These are phyloP conservation scores for Cryptophagus acutangulus DNA, from an alignment of 2,888 invertebrate genomes.

Conservation along the genomic window DNA sequence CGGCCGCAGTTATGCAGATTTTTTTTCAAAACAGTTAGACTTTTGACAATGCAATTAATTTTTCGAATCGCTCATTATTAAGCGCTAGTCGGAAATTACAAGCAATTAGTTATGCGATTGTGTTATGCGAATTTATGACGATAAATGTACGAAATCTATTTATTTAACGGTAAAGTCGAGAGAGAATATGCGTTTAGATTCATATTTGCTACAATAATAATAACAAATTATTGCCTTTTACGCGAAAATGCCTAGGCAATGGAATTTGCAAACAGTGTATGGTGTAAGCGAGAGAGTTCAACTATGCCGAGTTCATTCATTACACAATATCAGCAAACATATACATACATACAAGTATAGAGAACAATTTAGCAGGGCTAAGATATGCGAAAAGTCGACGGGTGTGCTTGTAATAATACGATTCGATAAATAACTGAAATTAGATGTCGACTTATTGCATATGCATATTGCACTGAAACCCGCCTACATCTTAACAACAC, in stretches of 20 bases:
- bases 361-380: conserved; percentile 18
- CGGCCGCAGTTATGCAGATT: conserved; percentile 4
- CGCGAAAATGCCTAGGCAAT: conserved; percentile 8
- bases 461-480: conserved; percentile 13
- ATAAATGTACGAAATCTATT: too few species aligned
- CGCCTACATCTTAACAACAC: conserved; percentile 2
- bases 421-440: conserved; percentile 22
- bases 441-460: conserved; percentile 21
- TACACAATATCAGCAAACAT: conserved; percentile 18
- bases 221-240: conserved; percentile 21
- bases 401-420: conserved; percentile 22
- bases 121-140: too few species aligned
- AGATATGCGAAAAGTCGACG: conserved; percentile 20
- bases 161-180: conserved; percentile 6
- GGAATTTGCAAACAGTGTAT: conserved; percentile 20
- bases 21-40: neutral
- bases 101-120: too few species aligned
- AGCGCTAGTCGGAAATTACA: too few species aligned
- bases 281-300: conserved; percentile 21
- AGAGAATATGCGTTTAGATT: conserved; percentile 4
- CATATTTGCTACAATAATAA: conserved; percentile 11
- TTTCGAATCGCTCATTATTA: neutral
- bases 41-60: neutral
- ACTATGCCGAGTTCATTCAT: conserved; percentile 21
- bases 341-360: conserved; percentile 13